A percentile compares a stretch with the other conserved stretches of the same genome.
Conservation (phyloP, 1,140 invertebrate genomes). For the Drosophila repletoides region DNA sequence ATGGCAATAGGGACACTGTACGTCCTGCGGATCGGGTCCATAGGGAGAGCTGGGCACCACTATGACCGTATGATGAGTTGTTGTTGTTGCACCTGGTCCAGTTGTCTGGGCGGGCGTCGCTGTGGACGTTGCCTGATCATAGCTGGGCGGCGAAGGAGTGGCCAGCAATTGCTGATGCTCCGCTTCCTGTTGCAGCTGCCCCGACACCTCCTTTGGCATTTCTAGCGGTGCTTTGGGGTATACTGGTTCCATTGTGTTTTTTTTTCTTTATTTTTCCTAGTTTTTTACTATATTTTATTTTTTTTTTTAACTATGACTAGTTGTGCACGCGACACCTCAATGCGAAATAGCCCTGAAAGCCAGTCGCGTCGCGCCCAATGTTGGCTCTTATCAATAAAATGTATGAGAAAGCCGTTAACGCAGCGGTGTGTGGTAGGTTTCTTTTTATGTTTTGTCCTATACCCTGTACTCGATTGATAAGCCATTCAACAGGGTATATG, state of each 20-base stretch:
- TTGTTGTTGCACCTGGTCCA: not conserved
- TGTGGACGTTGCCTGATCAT: conserved; percentile 62
- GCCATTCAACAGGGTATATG: too few species aligned
- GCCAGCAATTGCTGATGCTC: conserved; percentile 49
- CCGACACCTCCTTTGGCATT: conserved; percentile 14
- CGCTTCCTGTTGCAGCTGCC: not conserved
- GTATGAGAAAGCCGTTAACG: conserved; percentile 32
- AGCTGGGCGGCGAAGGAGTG: conserved; percentile 57
- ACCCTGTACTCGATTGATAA: too few species aligned
- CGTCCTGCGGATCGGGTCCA: conserved; percentile 82
- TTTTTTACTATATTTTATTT: too few species aligned
- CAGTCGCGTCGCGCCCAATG: conserved; percentile 20
- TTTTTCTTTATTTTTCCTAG: too few species aligned
- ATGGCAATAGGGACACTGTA: conserved; percentile 85
- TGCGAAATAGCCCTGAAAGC: not conserved
- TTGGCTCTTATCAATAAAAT: conserved; percentile 59
- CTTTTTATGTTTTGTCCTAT: not conserved
- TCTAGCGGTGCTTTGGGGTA: conserved; percentile 62
- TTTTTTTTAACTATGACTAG: too few species aligned
- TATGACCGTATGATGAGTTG: conserved; percentile 58
- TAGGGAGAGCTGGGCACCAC: conserved; percentile 61
- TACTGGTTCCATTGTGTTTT: conserved; percentile 44
- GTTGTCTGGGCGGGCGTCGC: conserved; percentile 45
- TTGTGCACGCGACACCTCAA: not conserved
- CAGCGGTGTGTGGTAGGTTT: conserved; percentile 23